Conservation (phyloP, 2,888 invertebrate genomes). For the Sepiola atlantica region DNA sequence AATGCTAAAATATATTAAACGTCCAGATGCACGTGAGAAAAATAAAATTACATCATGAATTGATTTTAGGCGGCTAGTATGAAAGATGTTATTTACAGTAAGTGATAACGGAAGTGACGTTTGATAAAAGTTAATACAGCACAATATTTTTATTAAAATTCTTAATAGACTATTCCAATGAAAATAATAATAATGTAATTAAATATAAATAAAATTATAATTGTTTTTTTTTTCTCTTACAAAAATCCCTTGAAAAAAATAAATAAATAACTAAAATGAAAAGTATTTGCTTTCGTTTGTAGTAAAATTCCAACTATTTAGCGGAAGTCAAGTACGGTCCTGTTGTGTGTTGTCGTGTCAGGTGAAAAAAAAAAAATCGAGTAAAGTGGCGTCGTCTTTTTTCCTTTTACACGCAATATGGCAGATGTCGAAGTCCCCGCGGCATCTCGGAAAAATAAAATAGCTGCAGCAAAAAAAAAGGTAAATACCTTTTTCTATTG, state of each 20-base stretch:
- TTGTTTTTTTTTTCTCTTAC: neutral
- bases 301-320: neutral
- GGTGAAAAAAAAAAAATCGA: neutral
- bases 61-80: too few relatives aligned
- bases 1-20: too few relatives aligned
- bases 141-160: neutral
- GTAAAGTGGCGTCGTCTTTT: neutral
- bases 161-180: neutral
- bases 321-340: neutral
- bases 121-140: neutral
- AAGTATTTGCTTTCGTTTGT: neutral
- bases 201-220: neutral
- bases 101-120: neutral
- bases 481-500: slow-evolving; percentile 53
- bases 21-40: too few relatives aligned
- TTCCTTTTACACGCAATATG: neutral
- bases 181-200: neutral
- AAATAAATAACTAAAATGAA: too few relatives aligned
- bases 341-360: neutral
- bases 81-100: neutral
- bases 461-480: slow-evolving; percentile 69
- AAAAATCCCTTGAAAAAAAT: neutral
- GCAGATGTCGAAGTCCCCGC: neutral
- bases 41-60: too few relatives aligned
- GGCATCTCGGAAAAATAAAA: slow-evolving; percentile 63